phyloP scores from a whole-genome alignment of 2,113 vertebrate species.

The Fregetta grallaria region DNA sequence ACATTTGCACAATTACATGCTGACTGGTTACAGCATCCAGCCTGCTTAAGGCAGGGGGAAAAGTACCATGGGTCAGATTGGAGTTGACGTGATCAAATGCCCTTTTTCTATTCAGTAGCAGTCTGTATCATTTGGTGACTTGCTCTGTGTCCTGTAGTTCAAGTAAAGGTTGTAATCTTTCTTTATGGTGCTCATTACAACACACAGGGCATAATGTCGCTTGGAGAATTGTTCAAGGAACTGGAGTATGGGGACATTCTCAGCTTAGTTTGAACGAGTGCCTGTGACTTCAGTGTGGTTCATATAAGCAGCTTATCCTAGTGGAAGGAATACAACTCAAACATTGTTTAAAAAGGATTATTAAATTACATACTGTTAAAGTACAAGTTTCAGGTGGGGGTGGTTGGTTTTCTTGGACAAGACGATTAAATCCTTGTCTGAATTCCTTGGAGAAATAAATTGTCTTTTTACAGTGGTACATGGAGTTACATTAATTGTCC shows the following conservation, averaged over 20 bases:
- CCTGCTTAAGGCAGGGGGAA: background rate
- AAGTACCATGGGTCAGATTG: background rate
- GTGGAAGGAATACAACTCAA: background rate
- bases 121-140: background rate
- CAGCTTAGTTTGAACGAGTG: conserved; percentile 5
- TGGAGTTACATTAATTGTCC: background rate
- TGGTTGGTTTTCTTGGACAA: background rate
- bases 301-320: conserved; percentile 30
- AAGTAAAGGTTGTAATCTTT: background rate
- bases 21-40: background rate
- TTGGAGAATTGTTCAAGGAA: conserved; percentile 20
- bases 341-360: conserved; percentile 34
- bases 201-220: background rate
- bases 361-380: background rate
- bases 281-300: background rate
- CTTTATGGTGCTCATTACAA: background rate
- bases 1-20: background rate
- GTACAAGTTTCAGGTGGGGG: background rate
- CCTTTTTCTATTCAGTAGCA: background rate
- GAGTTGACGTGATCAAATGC: background rate
- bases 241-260: background rate
- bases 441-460: background rate
- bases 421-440: background rate
- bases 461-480: background rate
- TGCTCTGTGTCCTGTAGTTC: background rate